Percentiles rank a stretch among this genome's conserved stretches.
These are phyloP conservation scores for Pegoplata infirma DNA, from an alignment of 2,888 invertebrate genomes.

Conservation along the genomic window DNA sequence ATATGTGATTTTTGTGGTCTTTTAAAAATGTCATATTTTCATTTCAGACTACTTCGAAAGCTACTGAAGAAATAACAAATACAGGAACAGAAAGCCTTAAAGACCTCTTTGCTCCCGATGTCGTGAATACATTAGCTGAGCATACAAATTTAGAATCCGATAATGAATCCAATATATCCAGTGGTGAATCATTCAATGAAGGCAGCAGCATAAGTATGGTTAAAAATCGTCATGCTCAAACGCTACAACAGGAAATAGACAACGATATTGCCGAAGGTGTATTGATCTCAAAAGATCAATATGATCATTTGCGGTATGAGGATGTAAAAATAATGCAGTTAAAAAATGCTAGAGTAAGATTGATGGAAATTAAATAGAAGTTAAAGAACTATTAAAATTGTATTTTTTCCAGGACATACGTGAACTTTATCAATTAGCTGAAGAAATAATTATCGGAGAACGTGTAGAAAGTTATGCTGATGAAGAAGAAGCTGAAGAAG, in stretches of 20 bases:
- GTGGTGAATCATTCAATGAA: conserved; percentile 66
- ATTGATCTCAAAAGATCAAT: conserved; percentile 79
- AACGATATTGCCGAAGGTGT: conserved; percentile 77
- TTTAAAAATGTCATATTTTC: too few species aligned
- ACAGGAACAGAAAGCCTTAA: not conserved
- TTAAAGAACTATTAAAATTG: not conserved
- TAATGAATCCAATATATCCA: conserved; percentile 71
- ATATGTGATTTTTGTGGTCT: too few species aligned
- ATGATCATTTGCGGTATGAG: conserved; percentile 80
- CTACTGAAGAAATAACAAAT: conserved; percentile 29
- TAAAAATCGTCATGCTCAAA: conserved; percentile 69
- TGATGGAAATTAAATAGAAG: too few species aligned
- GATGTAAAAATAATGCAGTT: conserved; percentile 80
- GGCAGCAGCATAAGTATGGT: conserved; percentile 70
- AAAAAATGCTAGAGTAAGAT: conserved; percentile 80
- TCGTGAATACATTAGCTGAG: not conserved
- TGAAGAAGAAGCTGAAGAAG: conserved; percentile 63
- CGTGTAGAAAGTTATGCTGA: conserved; percentile 61
- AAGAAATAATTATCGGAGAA: conserved; percentile 80
- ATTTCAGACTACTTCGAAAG: conserved; percentile 23
- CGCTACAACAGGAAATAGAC: conserved; percentile 71
- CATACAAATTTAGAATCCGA: conserved; percentile 61
- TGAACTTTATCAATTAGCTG: conserved; percentile 81
- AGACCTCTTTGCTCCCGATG: conserved; percentile 1
- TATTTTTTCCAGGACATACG: conserved; percentile 79